phyloP scores from a whole-genome alignment of 2,797 vertebrate species.

The Chiroxiphia lanceolata region DNA sequence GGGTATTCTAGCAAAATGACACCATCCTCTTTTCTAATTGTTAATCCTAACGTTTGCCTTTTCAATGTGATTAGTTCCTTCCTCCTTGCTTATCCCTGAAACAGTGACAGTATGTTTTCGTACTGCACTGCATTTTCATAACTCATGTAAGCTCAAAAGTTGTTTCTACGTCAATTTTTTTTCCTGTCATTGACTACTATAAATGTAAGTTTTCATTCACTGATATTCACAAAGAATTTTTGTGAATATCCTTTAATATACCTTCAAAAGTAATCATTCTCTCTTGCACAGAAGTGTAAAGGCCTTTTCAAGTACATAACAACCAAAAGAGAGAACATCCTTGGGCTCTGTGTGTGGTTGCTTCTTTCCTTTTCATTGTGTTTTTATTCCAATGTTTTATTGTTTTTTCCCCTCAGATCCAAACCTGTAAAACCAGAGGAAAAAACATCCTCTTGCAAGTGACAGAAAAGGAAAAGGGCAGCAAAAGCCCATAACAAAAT shows the following conservation, averaged over 20 bases:
- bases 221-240: conserved; percentile 2
- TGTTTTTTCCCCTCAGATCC: conserved; percentile 7
- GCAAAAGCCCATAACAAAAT: neutral
- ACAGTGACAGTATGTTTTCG: neutral
- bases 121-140: neutral
- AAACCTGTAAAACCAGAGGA: neutral
- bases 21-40: neutral
- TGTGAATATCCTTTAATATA: conserved; percentile 23
- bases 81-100: neutral
- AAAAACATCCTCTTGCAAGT: neutral
- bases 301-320: conserved; percentile 45
- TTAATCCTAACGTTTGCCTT: conserved; percentile 18
- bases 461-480: neutral
- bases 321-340: neutral
- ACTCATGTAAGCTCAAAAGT: neutral
- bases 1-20: conserved; percentile 15
- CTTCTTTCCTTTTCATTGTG: conserved; percentile 5
- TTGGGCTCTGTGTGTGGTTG: neutral
- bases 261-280: conserved; percentile 43
- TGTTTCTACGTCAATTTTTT: neutral
- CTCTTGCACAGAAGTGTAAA: conserved; percentile 14
- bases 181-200: neutral
- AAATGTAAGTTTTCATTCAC: conserved; percentile 21
- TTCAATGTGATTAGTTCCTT: neutral
- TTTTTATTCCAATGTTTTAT: conserved; percentile 43